These are phyloP conservation scores for Mormyrops boulengeri DNA, from an alignment of 2,797 vertebrate genomes.

Conservation along the genomic window DNA sequence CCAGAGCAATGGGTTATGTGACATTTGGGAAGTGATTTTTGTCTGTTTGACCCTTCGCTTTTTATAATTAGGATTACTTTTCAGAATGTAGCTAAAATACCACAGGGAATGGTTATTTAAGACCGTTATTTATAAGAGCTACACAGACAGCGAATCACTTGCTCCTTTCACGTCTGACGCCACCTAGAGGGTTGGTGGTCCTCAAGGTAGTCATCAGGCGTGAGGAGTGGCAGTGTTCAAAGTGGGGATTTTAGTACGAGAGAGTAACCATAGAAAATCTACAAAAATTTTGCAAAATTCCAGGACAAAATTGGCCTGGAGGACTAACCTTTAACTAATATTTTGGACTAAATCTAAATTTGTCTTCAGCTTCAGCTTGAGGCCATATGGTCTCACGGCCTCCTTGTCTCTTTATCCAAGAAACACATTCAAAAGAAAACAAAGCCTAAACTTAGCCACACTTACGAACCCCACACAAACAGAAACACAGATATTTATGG, in stretches of 20 bases:
- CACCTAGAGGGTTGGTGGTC: background rate
- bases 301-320: background rate
- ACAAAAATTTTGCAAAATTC: background rate
- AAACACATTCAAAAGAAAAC: background rate
- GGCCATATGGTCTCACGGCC: background rate
- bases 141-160: background rate
- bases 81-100: background rate
- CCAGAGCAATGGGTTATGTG: background rate
- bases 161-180: background rate
- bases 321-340: background rate
- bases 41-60: background rate
- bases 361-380: background rate
- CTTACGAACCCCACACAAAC: background rate
- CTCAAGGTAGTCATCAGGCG: background rate
- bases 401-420: background rate
- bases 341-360: background rate
- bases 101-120: background rate
- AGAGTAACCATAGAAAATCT: background rate
- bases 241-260: background rate
- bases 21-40: background rate
- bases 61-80: background rate
- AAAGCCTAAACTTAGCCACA: background rate
- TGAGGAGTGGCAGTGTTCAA: background rate
- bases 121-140: background rate
- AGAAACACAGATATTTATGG: background rate